Conservation (phyloP, 2,888 invertebrate species). For the Metallyticus violacea region DNA sequence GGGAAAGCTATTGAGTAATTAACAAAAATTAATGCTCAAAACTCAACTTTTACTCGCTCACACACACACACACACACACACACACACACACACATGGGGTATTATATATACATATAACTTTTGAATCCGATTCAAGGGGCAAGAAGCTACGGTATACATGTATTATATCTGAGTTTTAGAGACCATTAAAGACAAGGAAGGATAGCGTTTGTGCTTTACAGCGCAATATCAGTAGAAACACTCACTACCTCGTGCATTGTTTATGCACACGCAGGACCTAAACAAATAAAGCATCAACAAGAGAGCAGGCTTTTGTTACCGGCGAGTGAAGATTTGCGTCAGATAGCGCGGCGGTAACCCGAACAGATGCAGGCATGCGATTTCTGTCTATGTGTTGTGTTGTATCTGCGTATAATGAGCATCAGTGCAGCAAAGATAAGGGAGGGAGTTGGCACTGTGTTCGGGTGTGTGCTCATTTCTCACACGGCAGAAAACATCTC, state of each 20-base stretch:
- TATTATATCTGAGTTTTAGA: no score
- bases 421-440: not conserved
- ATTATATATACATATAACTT: no score
- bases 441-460: not conserved
- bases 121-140: no score
- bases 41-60: no score
- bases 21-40: no score
- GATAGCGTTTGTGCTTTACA: not conserved
- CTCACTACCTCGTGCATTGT: not conserved
- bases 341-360: not conserved
- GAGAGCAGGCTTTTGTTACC: no score
- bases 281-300: not conserved
- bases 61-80: no score
- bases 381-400: not conserved
- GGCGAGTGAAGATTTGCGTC: not conserved
- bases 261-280: not conserved
- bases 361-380: not conserved
- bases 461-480: not conserved
- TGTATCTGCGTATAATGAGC: not conserved
- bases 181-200: no score
- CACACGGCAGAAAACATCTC: not conserved
- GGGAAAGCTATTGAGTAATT: no score
- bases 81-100: no score
- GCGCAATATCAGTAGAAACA: not conserved
- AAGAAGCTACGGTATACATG: no score